These are phyloP conservation scores for Dysdera silvatica DNA, from an alignment of 1,140 invertebrate genomes.

Conservation along the genomic window DNA sequence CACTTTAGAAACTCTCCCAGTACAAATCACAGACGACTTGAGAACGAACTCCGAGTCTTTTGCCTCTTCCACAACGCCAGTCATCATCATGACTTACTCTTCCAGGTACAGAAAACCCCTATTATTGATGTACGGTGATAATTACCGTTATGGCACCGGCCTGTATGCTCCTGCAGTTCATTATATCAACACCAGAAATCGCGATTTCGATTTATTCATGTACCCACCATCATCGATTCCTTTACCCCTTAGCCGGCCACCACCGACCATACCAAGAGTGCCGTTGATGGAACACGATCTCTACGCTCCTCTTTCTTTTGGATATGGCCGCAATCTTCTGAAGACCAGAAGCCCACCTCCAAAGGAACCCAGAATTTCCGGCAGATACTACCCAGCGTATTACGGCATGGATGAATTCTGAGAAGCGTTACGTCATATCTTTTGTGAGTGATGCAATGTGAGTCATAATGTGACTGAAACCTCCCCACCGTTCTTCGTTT, in stretches of 20 bases:
- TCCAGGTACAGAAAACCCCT: constrained; percentile 23
- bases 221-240: too few relatives aligned
- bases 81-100: too few relatives aligned
- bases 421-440: too few relatives aligned
- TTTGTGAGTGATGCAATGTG: too few relatives aligned
- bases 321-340: constrained; percentile 21
- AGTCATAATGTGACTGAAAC: too few relatives aligned
- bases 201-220: too few relatives aligned
- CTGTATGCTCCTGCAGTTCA: constrained; percentile 24
- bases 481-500: too few relatives aligned
- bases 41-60: too few relatives aligned
- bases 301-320: constrained; percentile 20
- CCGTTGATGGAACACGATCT: constrained; percentile 18
- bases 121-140: constrained; percentile 26
- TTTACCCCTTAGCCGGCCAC: constrained; percentile 10
- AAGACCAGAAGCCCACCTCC: constrained; percentile 15
- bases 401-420: constrained; percentile 29
- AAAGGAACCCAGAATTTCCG: constrained; percentile 16
- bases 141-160: constrained; percentile 27
- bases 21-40: too few relatives aligned
- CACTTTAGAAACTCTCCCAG: too few relatives aligned
- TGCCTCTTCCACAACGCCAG: too few relatives aligned
- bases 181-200: constrained; percentile 6
- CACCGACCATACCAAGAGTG: constrained; percentile 13
- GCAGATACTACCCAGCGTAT: constrained; percentile 26